Percentiles rank a stretch among this genome's conserved stretches.
phyloP scores from a whole-genome alignment of 2,888 invertebrate species.

The Caenorhabditis panamensis region DNA sequence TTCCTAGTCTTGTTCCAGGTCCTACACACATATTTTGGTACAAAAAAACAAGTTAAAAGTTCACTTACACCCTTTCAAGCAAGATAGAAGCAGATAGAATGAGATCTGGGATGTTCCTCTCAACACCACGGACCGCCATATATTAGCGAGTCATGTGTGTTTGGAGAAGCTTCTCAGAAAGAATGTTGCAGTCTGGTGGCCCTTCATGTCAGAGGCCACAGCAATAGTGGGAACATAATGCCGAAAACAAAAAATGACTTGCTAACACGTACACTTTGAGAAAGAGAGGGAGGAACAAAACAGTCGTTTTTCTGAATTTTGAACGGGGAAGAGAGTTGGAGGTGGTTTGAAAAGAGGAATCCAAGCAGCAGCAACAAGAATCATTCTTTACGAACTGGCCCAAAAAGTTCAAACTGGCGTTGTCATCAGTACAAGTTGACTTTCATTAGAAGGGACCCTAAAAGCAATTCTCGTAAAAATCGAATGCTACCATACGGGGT shows the following conservation, averaged over 20 bases:
- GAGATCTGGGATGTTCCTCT: neutral
- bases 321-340: neutral
- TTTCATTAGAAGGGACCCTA: constrained; percentile 44
- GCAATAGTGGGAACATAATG: neutral
- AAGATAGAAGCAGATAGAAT: too few relatives aligned
- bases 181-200: constrained; percentile 17
- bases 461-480: constrained; percentile 47
- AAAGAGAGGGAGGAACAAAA: neutral
- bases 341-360: neutral
- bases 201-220: constrained; percentile 1
- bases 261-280: constrained; percentile 12
- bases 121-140: neutral
- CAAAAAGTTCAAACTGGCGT: neutral
- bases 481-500: constrained; percentile 54
- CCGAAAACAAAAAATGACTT: constrained; percentile 36
- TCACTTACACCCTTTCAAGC: too few relatives aligned
- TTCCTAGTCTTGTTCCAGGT: neutral
- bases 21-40: too few relatives aligned
- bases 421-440: constrained; percentile 52
- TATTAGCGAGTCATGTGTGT: constrained; percentile 24
- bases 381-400: too few relatives aligned
- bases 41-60: too few relatives aligned
- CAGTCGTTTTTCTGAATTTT: neutral
- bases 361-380: too few relatives aligned
- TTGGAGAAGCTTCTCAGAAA: constrained; percentile 3